These are phyloP conservation scores for Drosophila repleta DNA, from an alignment of 1,140 invertebrate species.

Conservation along the genomic window DNA sequence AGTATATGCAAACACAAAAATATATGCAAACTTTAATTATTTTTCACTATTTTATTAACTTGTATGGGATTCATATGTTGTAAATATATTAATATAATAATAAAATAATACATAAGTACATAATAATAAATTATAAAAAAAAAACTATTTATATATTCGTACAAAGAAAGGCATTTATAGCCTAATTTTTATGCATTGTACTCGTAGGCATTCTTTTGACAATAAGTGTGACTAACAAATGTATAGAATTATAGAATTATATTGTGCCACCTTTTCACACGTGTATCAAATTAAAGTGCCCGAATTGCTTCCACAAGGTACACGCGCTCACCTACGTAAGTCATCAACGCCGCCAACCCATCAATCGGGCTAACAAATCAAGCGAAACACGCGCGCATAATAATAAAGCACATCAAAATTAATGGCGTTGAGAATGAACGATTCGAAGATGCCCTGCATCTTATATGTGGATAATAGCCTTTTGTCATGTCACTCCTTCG, in stretches of 20 bases:
- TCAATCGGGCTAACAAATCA: constrained; percentile 61
- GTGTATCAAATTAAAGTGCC: constrained; percentile 68
- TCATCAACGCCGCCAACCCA: constrained; percentile 10
- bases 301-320: background rate
- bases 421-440: background rate
- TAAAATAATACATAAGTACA: no score
- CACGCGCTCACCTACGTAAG: constrained; percentile 6
- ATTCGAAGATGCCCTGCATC: background rate
- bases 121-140: no score
- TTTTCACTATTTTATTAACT: no score
- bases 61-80: no score
- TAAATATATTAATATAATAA: no score
- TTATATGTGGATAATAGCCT: no score
- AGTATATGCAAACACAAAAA: no score
- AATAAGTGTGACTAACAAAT: constrained; percentile 37
- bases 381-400: constrained; percentile 26
- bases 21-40: no score
- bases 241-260: background rate
- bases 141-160: no score
- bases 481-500: no score
- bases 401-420: constrained; percentile 22
- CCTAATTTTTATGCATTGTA: background rate
- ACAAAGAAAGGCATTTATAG: background rate
- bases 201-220: constrained; percentile 9
- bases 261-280: background rate